Evolutionary conservation across 2,797 vertebrate genomes (phyloP).

Genomic region (Microctenopoma stevenorrisi): DNA sequence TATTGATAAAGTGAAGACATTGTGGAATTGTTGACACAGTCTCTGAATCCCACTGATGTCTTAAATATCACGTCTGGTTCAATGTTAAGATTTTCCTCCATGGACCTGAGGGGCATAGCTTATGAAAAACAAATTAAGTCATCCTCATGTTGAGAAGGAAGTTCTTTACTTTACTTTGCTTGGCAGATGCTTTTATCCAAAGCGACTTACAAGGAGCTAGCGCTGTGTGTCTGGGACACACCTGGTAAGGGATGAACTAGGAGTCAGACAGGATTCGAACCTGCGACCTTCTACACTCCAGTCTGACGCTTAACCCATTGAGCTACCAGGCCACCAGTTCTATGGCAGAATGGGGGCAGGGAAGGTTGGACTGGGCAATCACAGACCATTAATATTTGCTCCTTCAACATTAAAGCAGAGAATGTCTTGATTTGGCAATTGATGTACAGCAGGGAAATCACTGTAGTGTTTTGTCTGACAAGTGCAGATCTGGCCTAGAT

Average conservation of each 20-base stretch:
- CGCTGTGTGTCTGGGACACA: too few relatives aligned
- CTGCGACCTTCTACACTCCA: too few relatives aligned
- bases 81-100: too few relatives aligned
- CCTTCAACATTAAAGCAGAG: not conserved
- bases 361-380: not conserved
- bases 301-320: too few relatives aligned
- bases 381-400: not conserved
- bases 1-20: not conserved
- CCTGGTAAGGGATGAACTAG: too few relatives aligned
- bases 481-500: slow-evolving; percentile 34
- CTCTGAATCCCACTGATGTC: not conserved
- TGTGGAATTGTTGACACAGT: not conserved
- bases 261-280: too few relatives aligned
- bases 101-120: not conserved
- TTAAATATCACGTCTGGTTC: not conserved
- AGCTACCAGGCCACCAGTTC: too few relatives aligned
- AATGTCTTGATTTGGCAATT: slow-evolving; percentile 18
- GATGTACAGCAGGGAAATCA: slow-evolving; percentile 15
- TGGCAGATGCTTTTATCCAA: too few relatives aligned
- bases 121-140: not conserved
- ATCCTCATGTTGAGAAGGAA: not conserved
- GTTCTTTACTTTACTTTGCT: not conserved
- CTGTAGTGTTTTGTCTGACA: slow-evolving; percentile 33
- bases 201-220: too few relatives aligned
- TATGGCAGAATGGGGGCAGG: not conserved